Base-by-base conservation (phyloP, 2,113 vertebrate genomes). In the Chitala chitala region DNA sequence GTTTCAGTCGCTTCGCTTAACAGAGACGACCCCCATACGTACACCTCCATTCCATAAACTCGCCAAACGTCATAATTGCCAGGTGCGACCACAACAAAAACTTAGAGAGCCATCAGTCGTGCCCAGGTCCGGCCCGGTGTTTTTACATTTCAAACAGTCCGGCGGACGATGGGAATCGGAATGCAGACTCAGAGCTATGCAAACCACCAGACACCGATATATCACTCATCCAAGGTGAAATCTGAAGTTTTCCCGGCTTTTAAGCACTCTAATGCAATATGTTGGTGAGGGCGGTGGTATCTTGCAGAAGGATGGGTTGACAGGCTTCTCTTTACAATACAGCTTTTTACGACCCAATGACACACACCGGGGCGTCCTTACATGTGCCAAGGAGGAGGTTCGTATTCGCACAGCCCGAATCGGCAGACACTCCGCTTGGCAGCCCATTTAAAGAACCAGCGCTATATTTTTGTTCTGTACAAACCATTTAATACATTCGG, bases 381-480 rank as follows among this genome's bases (percentile, higher is more conserved):
- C 17, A 64, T 75, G 26, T 33, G 42, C 13, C 61, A 77, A 71
- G 74, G 74, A 66, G 71, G 68, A 31, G 76, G 56, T 73, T 74
- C 1, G 50, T 71, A 61, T 65, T 50, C 44, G 40, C 59, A 20
- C 20, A n/a, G 15, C 8, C 3, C 9, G 50, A 77, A 82, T 84
- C 80, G 82, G 83, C 79, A 85, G 84, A 84, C 76, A 5, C 78
- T 71, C 42, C 6, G n/a, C 26, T 15, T 66, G 55, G 69, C 80
- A 66, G 74, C 54, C 13, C 76, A 80, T 86, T 87, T 88, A 88
- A 89, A 86, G 85, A 79, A 82, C 61, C 72, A 77, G 6, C 20
- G 38, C n/a, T 15, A 51, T 53, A 36, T 64, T 44, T 38, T 63
- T 20, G 5, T 8, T 12, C 44, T n/a, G n/a, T n/a, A n/a, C n/a